phyloP scores from a whole-genome alignment of 2,113 vertebrate genomes.

The Xerus inauris region DNA sequence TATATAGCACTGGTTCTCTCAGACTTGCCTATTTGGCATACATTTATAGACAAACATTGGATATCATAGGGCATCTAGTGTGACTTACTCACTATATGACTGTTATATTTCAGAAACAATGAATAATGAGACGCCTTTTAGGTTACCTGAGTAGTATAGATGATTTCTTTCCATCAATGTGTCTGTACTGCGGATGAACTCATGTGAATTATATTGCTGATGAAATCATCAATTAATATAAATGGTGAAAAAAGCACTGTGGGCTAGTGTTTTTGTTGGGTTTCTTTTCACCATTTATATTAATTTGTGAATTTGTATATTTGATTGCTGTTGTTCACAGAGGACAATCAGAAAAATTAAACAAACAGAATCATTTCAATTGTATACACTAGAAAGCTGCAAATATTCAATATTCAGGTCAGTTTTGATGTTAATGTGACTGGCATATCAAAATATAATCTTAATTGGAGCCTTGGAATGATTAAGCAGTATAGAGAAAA shows the following conservation, averaged over 20 bases:
- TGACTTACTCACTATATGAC: neutral
- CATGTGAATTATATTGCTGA: too few relatives aligned
- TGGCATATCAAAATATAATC: constrained; percentile 80
- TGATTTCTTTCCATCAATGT: neutral
- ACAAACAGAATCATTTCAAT: constrained; percentile 73
- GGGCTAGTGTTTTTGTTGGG: neutral
- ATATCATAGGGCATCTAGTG: neutral
- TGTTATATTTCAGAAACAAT: neutral
- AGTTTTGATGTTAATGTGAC: constrained; percentile 80
- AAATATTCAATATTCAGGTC: constrained; percentile 82
- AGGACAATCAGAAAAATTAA: constrained; percentile 20
- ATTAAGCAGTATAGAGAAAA: constrained; percentile 73
- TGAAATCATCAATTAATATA: too few relatives aligned
- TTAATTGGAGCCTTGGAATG: constrained; percentile 80
- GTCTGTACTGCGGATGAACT: neutral
- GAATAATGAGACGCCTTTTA: constrained; percentile 29
- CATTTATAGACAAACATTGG: neutral
- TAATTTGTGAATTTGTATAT: constrained; percentile 23
- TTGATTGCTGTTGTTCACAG: neutral
- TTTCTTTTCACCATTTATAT: neutral
- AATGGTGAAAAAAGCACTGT: neutral
- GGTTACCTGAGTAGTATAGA: neutral
- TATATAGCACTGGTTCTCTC: neutral
- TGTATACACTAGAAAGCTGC: constrained; percentile 42
- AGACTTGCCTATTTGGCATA: neutral